phyloP scores from a whole-genome alignment of 2,888 invertebrate genomes.

The Ceratothoa steindachneri region DNA sequence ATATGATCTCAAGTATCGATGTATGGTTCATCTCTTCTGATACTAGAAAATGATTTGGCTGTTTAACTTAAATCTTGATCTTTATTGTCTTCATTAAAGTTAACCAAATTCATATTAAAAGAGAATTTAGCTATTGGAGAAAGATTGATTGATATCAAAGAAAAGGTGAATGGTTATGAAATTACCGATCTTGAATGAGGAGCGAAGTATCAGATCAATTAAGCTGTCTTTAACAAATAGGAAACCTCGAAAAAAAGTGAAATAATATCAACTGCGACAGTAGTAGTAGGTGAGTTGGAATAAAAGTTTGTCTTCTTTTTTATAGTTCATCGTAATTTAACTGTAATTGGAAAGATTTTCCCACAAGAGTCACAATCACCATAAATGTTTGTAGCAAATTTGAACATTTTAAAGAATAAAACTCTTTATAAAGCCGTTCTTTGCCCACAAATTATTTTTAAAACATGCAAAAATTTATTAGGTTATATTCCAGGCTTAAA shows the following conservation, averaged over 20 bases:
- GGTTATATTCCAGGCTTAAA: too few relatives aligned
- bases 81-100: constrained; percentile 55
- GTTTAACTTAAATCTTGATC: too few relatives aligned
- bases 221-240: constrained; percentile 53
- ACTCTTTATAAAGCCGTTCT: too few relatives aligned
- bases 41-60: too few relatives aligned
- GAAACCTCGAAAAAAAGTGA: constrained; percentile 53
- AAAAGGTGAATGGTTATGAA: constrained; percentile 72
- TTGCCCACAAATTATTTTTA: too few relatives aligned
- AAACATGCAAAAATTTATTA: too few relatives aligned
- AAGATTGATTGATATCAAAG: constrained; percentile 79
- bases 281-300: constrained; percentile 53
- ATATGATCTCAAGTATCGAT: too few relatives aligned
- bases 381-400: too few relatives aligned
- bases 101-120: constrained; percentile 82
- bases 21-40: too few relatives aligned
- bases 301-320: neutral
- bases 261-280: constrained; percentile 52
- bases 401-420: too few relatives aligned
- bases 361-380: too few relatives aligned
- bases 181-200: constrained; percentile 81
- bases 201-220: constrained; percentile 78
- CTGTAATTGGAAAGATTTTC: neutral
- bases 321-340: too few relatives aligned
- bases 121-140: constrained; percentile 89